Evolutionary conservation across 2,797 vertebrate species (phyloP).

Genomic region (Micromesistius poutassou): DNA sequence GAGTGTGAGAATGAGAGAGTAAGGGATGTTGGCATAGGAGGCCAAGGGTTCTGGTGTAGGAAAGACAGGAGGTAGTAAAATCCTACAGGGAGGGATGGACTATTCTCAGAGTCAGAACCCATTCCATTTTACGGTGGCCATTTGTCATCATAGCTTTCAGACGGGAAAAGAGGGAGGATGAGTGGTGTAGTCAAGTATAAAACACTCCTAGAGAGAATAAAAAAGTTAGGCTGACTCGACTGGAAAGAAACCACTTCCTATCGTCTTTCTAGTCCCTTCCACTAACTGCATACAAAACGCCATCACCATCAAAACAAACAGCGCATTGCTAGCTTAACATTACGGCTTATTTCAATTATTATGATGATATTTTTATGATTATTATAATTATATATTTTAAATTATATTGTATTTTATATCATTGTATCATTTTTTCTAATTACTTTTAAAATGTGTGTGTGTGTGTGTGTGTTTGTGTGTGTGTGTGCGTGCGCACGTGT

Average conservation of each 20-base stretch:
- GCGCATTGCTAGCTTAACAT: too few species aligned
- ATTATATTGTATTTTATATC: too few species aligned
- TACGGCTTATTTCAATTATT: too few species aligned
- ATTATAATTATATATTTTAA: too few species aligned
- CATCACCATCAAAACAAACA: too few species aligned
- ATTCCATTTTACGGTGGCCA: not conserved
- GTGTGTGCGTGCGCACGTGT: too few species aligned
- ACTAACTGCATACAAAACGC: too few species aligned
- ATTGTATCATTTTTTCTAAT: too few species aligned
- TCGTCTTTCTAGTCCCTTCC: not conserved
- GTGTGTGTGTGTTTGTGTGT: not conserved
- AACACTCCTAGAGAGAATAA: not conserved
- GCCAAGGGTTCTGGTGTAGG: not conserved
- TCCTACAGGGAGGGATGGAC: not conserved
- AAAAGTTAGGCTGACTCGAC: not conserved
- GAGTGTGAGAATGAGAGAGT: conserved; percentile 2
- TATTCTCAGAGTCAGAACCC: not conserved
- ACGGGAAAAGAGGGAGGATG: conserved; percentile 1
- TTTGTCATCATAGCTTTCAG: not conserved
- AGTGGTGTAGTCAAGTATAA: conserved; percentile 1
- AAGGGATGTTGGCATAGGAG: not conserved
- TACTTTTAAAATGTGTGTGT: not conserved
- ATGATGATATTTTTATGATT: too few species aligned
- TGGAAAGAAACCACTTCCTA: not conserved
- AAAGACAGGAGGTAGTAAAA: not conserved